phyloP scores from a whole-genome alignment of 2,888 invertebrate species.

The Agonopterix heracliana region DNA sequence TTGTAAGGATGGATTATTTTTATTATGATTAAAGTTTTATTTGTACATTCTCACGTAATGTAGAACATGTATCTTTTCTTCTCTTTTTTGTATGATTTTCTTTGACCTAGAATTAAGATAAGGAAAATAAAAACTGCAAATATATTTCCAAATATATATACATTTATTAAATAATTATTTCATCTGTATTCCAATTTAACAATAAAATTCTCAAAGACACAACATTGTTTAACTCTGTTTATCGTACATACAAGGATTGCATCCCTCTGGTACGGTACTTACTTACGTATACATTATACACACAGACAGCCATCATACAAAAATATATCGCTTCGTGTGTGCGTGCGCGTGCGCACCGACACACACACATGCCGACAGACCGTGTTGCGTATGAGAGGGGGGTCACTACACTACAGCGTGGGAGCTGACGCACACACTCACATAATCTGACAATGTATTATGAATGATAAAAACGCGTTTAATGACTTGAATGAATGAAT shows the following conservation, averaged over 20 bases:
- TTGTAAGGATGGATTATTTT: no score
- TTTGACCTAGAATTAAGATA: no score
- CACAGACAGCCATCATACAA: constrained; percentile 37
- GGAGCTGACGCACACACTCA: no score
- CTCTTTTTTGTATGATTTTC: no score
- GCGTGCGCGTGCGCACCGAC: no score
- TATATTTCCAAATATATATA: constrained; percentile 75
- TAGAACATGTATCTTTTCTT: no score
- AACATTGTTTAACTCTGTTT: constrained; percentile 71
- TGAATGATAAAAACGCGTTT: no score
- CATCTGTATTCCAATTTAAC: constrained; percentile 76
- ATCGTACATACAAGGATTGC: constrained; percentile 61
- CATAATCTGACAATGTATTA: no score
- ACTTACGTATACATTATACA: constrained; percentile 19
- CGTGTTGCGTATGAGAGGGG: constrained; percentile 11
- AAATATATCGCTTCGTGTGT: constrained; percentile 31
- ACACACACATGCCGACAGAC: constrained; percentile 5
- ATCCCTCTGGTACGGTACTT: constrained; percentile 37
- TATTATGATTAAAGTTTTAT: no score
- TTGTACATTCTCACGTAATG: no score
- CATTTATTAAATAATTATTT: constrained; percentile 76
- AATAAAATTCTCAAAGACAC: constrained; percentile 77
- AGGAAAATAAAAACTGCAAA: constrained; percentile 35
- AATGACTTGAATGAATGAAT: no score
- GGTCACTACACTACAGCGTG: no score